Base-by-base conservation (phyloP, 2,797 vertebrate species). In the Emydoidea blandingii region DNA sequence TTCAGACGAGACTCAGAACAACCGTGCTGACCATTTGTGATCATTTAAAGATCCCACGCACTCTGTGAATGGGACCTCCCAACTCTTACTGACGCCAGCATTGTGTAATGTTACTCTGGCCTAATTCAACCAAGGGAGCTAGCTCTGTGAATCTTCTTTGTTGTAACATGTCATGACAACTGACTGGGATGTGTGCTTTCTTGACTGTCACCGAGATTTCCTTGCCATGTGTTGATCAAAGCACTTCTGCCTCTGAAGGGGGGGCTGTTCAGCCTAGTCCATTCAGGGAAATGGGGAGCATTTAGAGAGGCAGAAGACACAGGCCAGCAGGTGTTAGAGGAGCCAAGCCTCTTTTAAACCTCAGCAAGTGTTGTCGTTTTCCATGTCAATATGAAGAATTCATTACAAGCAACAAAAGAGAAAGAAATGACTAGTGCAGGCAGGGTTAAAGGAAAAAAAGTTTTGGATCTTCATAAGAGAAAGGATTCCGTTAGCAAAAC, bases 161-260 rank as follows among this genome's bases (percentile, higher is more conserved):
- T 76, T 91, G 82, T 41, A 25, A 19, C 3, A 52, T 53, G 41
- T 34, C 81, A 79, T 79, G 47, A 91, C 57, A 87, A 79, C 56
- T 3, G 78, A 82, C 41, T 83, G 91, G 81, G 92, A 96, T 82
- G 78, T 91, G 91, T 92, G 34, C 37, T 62, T 54, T 54, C 54
- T 54, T 87, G 50, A 23, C 82, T 79, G 31, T 85, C 83, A 72
- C n/a, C 65, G 44, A 83, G 54, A 85, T 82, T 79, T 81, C 19
- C 78, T 50, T 72, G 27, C 74, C 25, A 50, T 44, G n/a, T 79
- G 47, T 53, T 92, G 85, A 89, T 92, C 76, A 86, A 86, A 91
- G 85, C 47, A 54, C 80, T 53, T 74, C 52, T 82, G 47, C 72
- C 56, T 85, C n/a, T 4, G 41, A 72, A 34, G 90, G 79, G 91